A percentile compares a stretch with the other conserved stretches of the same genome.
Evolutionary conservation across 1,140 invertebrate genomes (phyloP).

Genomic region (Triops cancriformis): DNA sequence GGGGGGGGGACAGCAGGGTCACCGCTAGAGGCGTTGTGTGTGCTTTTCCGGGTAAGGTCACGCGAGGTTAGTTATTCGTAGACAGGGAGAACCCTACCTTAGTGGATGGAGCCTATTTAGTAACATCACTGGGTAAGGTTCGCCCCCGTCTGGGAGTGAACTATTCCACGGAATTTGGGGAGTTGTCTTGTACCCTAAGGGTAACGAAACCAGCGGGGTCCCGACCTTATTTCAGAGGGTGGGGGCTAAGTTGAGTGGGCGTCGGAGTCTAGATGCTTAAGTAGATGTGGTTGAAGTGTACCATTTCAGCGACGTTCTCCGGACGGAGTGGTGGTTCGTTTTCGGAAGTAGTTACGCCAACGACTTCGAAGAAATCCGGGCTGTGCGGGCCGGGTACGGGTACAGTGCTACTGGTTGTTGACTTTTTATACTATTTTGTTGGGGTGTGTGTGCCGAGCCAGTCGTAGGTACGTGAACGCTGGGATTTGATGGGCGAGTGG

Average conservation of each 20-base stretch:
- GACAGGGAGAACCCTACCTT: slow-evolving; percentile 23
- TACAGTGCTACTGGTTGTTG: neutral
- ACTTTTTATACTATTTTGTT: too few relatives aligned
- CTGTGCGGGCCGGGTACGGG: too few relatives aligned
- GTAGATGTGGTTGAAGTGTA: neutral
- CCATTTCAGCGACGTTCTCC: slow-evolving; percentile 1
- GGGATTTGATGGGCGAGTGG: slow-evolving; percentile 25
- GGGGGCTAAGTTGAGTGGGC: neutral
- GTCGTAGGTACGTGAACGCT: neutral
- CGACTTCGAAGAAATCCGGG: neutral
- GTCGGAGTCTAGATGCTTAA: neutral
- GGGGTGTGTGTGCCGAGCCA: too few relatives aligned
- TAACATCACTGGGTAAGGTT: slow-evolving; percentile 24
- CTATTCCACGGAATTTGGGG: slow-evolving; percentile 11
- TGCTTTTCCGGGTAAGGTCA: neutral
- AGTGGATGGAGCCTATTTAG: slow-evolving; percentile 24
- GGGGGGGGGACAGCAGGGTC: neutral
- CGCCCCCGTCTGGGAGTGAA: slow-evolving; percentile 16
- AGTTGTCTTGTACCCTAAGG: neutral
- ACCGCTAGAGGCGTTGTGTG: neutral
- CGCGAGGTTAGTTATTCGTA: slow-evolving; percentile 9
- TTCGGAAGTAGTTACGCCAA: slow-evolving; percentile 10
- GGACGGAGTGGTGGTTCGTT: slow-evolving; percentile 3
- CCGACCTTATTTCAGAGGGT: neutral
- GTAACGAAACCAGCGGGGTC: neutral